A percentile compares a stretch with the other conserved stretches of the same genome.
Conservation (phyloP, 2,113 vertebrate species). For the Mus pahari region DNA sequence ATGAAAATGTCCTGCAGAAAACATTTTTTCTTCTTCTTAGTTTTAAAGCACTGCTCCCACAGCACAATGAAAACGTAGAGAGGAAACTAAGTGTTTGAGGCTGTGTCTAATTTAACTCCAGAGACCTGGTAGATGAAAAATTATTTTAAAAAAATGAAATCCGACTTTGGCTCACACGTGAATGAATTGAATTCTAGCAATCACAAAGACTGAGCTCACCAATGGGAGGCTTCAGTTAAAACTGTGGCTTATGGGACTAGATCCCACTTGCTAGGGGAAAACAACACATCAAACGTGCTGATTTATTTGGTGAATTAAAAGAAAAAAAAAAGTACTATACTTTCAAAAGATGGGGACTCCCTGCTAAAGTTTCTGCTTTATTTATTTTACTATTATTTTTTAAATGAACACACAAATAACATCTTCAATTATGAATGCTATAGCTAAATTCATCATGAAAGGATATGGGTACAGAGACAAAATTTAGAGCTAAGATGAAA, state of each 20-base stretch:
- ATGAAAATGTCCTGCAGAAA: neutral
- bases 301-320: slow-evolving; percentile 24
- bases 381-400: neutral
- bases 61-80: neutral
- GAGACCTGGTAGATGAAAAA: neutral
- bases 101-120: neutral
- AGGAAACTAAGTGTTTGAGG: neutral
- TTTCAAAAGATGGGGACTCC: neutral
- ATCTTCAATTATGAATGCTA: neutral
- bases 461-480: too few species aligned
- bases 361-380: neutral
- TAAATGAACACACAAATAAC: neutral
- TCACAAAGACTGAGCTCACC: neutral
- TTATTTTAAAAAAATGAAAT: neutral
- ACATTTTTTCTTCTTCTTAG: neutral
- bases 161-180: neutral
- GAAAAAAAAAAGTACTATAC: neutral
- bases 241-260: neutral
- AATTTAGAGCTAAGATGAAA: too few species aligned
- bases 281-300: neutral
- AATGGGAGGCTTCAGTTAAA: neutral
- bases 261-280: neutral
- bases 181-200: slow-evolving; percentile 20
- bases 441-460: neutral
- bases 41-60: slow-evolving; percentile 45